phyloP scores from a whole-genome alignment of 1,140 invertebrate species.

The Eriocheir sinensis region DNA sequence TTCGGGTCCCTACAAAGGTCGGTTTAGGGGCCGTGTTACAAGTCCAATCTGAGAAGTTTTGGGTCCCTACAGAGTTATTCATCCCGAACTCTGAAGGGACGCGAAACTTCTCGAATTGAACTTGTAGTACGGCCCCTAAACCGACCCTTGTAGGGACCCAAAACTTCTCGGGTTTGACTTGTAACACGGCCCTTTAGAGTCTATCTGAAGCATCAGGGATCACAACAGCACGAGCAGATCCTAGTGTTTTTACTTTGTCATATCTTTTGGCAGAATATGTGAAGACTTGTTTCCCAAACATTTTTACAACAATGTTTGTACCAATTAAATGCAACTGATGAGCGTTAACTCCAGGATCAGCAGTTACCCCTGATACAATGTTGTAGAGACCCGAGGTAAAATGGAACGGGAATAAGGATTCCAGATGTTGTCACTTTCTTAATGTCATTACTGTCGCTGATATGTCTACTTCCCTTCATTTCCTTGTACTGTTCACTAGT shows the following conservation, averaged over 20 bases:
- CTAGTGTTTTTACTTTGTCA: not conserved
- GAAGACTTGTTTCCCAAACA: not conserved
- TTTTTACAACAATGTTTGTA: not conserved
- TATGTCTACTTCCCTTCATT: not conserved
- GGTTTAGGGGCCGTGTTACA: too few species aligned
- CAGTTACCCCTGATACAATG: not conserved
- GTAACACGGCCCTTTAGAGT: too few species aligned
- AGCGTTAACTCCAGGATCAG: constrained; percentile 24
- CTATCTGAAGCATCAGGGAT: not conserved
- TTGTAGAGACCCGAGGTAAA: not conserved
- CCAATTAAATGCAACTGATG: not conserved
- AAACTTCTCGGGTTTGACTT: too few species aligned
- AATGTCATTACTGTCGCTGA: not conserved
- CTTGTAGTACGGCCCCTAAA: too few species aligned
- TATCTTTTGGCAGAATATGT: not conserved
- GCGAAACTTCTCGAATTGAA: too few species aligned
- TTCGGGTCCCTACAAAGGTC: too few species aligned
- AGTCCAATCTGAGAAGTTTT: too few species aligned
- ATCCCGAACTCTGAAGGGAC: too few species aligned
- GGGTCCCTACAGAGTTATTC: too few species aligned
- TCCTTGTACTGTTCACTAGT: not conserved
- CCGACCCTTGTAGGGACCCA: too few species aligned
- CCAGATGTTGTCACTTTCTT: not conserved
- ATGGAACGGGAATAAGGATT: not conserved
- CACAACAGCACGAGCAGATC: not conserved